Conservation (phyloP, 92 coral and sea anemone genomes). For the Blastomussa wellsi region DNA sequence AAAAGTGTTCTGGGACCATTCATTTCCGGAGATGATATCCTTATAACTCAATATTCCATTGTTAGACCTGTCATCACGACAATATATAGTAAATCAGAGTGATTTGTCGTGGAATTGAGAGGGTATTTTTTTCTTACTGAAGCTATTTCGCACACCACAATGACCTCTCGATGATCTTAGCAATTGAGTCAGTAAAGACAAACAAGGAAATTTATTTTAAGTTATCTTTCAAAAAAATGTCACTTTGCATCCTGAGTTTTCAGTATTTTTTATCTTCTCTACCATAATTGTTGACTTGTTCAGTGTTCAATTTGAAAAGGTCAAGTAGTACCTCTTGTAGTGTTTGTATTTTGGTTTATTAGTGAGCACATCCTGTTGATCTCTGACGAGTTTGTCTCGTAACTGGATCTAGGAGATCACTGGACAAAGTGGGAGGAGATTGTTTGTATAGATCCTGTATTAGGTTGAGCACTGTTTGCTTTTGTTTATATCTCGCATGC, state of each 20-base stretch:
- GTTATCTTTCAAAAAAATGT: not conserved
- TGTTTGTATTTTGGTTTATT: slow-evolving; percentile 2
- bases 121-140: not conserved
- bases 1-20: not conserved
- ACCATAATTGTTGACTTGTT: not conserved
- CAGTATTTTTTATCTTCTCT: not conserved
- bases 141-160: not conserved
- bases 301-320: not conserved
- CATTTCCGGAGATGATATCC: slow-evolving; percentile 22
- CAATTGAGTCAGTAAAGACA: not conserved
- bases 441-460: slow-evolving; percentile 24
- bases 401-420: slow-evolving; percentile 20
- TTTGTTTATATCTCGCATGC: slow-evolving; percentile 22
- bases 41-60: not conserved
- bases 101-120: not conserved
- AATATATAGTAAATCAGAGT: not conserved
- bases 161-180: not conserved
- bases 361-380: not conserved
- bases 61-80: slow-evolving; percentile 4
- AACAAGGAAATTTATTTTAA: not conserved
- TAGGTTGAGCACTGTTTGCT: slow-evolving; percentile 9
- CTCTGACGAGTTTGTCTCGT: not conserved
- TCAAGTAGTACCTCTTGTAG: not conserved
- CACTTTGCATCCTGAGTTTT: not conserved
- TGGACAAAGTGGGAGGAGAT: slow-evolving; percentile 27